Evolutionary conservation across 2,888 invertebrate genomes (phyloP).

Genomic region (Cheilosia grossa): DNA sequence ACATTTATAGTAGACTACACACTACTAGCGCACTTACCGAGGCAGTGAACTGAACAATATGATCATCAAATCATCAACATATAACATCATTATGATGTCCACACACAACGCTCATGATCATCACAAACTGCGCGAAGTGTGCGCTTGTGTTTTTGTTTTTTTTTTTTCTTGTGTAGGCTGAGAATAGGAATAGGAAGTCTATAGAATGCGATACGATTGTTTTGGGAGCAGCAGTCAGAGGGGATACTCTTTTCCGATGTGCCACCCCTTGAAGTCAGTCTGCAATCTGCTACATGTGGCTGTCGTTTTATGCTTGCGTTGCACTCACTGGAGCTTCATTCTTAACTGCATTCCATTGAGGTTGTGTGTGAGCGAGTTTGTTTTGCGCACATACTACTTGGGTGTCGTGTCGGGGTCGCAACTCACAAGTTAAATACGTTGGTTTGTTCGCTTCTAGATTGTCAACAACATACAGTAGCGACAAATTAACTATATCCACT

Average conservation of each 20-base stretch:
- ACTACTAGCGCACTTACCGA: conserved; percentile 29
- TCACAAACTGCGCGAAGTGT: conserved; percentile 22
- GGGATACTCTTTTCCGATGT: conserved; percentile 24
- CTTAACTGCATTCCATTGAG: conserved; percentile 68
- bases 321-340: conserved; percentile 59
- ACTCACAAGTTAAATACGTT: conserved; percentile 20
- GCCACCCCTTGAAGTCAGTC: conserved; percentile 15
- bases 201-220: conserved; percentile 10
- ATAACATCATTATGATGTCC: conserved; percentile 18
- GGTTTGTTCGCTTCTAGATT: conserved; percentile 23
- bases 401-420: conserved; percentile 43
- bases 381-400: conserved; percentile 57
- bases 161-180: background rate
- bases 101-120: conserved; percentile 13
- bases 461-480: conserved; percentile 52
- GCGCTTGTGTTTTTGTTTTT: background rate
- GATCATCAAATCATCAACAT: conserved; percentile 1
- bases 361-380: conserved; percentile 55
- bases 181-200: conserved; percentile 42
- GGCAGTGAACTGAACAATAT: conserved; percentile 59
- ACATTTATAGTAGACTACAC: conserved; percentile 8
- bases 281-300: conserved; percentile 42
- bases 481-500: conserved; percentile 3
- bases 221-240: conserved; percentile 1
- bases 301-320: conserved; percentile 60